Evolutionary conservation across 2,888 invertebrate species (phyloP), one percentile per base, ranked within the genome.

Genomic region (Cryptocheilus praepositus): DNA sequence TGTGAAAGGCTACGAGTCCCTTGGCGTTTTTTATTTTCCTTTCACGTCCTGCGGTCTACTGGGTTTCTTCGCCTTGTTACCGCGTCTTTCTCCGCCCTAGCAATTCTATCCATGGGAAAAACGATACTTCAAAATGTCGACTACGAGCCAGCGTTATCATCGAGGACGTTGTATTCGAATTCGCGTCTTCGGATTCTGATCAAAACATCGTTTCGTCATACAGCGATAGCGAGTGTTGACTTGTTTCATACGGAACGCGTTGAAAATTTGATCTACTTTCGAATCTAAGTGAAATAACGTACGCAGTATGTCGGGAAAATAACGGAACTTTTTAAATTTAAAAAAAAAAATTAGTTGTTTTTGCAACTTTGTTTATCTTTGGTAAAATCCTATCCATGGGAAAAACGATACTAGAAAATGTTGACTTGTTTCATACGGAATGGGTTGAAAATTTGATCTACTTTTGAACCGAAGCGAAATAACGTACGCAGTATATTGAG

Each of bases 1-100:
- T 83, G 81, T 83, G 83, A 84, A 84, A 85, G 83, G 83, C 77
- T 62, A 62, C 64, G 56, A 62, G 55, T 56, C 54, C 64, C 53
- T 45, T 56, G 52, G 19, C 61, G 61, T 63, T 69, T 66, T 71
- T 60, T 57, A 52, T 16, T 57, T 71, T 73, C 67, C 80, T 77
- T 77, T 79, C 78, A 73, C 77, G 74, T 73, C 61, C 67, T 61
- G 70, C 56, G 71, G 62, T 72, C 57, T 59, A 62, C 60, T 65
- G 57, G 46, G 63, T 49, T 64, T 56, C 43, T 36, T 28, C 45
- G 46, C 43, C 64, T 54, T 55, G 25, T 11, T 36, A 1, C 16
- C 36, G 36, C 21, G 15, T 60, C 60, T 51, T 16, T 16, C 19
- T 53, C 16, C 16, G 5, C 18, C 13, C 11, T 11, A 8, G 16